These are phyloP conservation scores for Brachymystax lenok DNA, from an alignment of 2,797 vertebrate species.

Conservation along the genomic window DNA sequence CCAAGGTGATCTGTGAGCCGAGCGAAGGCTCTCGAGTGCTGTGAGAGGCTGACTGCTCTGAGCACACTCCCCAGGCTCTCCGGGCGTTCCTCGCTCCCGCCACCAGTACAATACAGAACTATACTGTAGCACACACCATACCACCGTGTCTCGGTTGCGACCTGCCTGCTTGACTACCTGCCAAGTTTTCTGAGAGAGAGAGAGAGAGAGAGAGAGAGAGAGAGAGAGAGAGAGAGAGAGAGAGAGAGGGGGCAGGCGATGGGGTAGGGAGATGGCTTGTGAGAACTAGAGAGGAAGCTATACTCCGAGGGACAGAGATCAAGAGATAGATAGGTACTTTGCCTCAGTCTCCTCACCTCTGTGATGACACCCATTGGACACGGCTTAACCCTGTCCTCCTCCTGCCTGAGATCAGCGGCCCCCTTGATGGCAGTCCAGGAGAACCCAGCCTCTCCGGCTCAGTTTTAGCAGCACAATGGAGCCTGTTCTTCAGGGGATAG, in stretches of 20 bases:
- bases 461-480: slow-evolving; percentile 58
- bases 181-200: neutral
- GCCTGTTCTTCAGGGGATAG: slow-evolving; percentile 60
- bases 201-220: too few relatives aligned
- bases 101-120: slow-evolving; percentile 54
- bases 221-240: neutral
- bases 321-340: neutral
- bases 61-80: slow-evolving; percentile 59
- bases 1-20: slow-evolving; percentile 64
- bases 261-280: neutral
- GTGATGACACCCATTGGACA: slow-evolving; percentile 47
- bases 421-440: slow-evolving; percentile 50
- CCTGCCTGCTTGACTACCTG: slow-evolving; percentile 28
- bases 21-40: slow-evolving; percentile 32
- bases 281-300: neutral
- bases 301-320: neutral
- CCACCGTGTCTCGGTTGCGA: slow-evolving; percentile 42
- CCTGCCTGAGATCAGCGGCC: slow-evolving; percentile 33
- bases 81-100: slow-evolving; percentile 52
- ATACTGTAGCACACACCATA: slow-evolving; percentile 30
- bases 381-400: slow-evolving; percentile 21
- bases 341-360: slow-evolving; percentile 39
- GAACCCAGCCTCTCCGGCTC: slow-evolving; percentile 39
- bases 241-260: too few relatives aligned
- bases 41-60: slow-evolving; percentile 64